These are phyloP conservation scores for Eidolon helvum DNA, from an alignment of 2,113 vertebrate species.

Conservation along the genomic window DNA sequence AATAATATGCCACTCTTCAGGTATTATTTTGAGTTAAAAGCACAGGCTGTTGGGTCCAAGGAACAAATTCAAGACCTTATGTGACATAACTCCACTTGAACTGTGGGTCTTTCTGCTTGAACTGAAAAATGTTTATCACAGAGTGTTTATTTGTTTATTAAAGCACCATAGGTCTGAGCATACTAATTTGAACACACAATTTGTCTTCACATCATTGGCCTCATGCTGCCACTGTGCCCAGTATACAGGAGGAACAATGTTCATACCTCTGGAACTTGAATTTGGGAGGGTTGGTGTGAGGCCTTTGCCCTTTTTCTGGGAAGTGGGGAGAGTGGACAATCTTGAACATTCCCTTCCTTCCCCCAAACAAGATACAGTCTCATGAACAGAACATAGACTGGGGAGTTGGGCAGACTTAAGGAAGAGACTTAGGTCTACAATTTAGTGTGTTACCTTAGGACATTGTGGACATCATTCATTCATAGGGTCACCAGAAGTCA, in stretches of 20 bases:
- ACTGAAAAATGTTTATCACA: not conserved
- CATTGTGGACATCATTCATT: not conserved
- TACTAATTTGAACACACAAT: not conserved
- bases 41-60: conserved; percentile 46
- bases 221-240: not conserved
- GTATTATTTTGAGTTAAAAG: conserved; percentile 74
- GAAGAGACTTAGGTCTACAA: not conserved
- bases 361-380: not conserved
- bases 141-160: not conserved
- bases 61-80: conserved; percentile 61
- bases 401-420: not conserved
- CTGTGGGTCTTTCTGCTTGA: not conserved
- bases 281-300: not conserved
- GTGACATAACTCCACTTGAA: conserved; percentile 52
- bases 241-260: not conserved
- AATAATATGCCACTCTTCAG: conserved; percentile 67
- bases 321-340: not conserved
- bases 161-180: not conserved
- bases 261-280: not conserved
- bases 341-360: not conserved
- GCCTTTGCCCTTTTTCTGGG: not conserved
- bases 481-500: not conserved
- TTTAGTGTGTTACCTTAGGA: not conserved
- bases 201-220: not conserved
- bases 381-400: not conserved